Conservation (phyloP, 2,888 invertebrate genomes). For the Perizoma flavofasciatum region DNA sequence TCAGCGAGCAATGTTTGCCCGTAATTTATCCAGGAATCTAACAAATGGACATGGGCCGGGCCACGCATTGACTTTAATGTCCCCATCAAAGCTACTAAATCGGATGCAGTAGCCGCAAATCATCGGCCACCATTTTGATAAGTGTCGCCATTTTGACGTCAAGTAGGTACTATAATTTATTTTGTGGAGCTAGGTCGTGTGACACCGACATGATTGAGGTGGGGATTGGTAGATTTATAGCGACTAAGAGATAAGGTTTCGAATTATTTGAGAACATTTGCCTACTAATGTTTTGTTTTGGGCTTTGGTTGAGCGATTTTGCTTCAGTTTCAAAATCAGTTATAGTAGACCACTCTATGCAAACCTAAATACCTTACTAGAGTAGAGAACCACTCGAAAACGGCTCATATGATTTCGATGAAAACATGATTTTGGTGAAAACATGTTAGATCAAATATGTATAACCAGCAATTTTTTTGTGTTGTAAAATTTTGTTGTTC, state of each 20-base stretch:
- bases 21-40: conserved; percentile 14
- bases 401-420: too few species aligned
- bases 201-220: conserved; percentile 34
- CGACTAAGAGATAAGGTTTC: conserved; percentile 6
- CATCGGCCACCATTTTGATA: conserved; percentile 48
- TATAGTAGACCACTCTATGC: too few species aligned
- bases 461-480: not conserved
- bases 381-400: too few species aligned
- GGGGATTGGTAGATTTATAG: conserved; percentile 31
- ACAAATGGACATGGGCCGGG: conserved; percentile 15
- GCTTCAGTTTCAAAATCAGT: too few species aligned
- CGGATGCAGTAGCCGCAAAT: conserved; percentile 49
- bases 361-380: too few species aligned
- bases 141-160: conserved; percentile 48
- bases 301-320: too few species aligned
- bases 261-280: not conserved
- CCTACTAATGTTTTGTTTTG: too few species aligned
- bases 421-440: too few species aligned
- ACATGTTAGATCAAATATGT: too few species aligned
- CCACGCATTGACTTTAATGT: conserved; percentile 40
- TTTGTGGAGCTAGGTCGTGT: conserved; percentile 25
- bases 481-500: not conserved
- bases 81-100: conserved; percentile 41
- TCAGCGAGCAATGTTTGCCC: conserved; percentile 11
- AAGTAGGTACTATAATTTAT: conserved; percentile 2